Evolutionary conservation across 35 echinoderm and acorn worm species (phyloP).

Genomic region (Ophioderma brevispina): DNA sequence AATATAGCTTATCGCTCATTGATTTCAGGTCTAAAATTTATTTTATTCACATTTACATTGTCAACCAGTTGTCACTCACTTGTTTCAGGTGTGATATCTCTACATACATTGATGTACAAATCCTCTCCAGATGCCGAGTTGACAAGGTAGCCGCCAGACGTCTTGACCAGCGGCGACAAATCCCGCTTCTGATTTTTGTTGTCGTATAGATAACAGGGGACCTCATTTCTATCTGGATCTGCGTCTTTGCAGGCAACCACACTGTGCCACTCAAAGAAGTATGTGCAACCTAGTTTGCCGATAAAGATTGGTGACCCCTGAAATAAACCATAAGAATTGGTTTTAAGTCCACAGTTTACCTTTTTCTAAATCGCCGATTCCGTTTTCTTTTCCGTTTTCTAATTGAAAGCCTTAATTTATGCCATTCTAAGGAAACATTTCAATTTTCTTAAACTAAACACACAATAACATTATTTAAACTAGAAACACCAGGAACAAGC

Average conservation of each 20-base stretch:
- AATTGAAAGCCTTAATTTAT: too few relatives aligned
- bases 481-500: too few relatives aligned
- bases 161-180: conserved; percentile 85
- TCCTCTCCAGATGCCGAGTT: conserved; percentile 62
- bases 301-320: conserved; percentile 89
- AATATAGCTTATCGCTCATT: too few relatives aligned
- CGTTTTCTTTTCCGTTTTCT: too few relatives aligned
- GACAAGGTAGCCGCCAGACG: conserved; percentile 71
- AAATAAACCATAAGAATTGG: neutral
- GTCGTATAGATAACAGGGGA: conserved; percentile 83
- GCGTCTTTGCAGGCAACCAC: conserved; percentile 63
- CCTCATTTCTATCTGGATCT: conserved; percentile 51
- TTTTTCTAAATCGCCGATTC: too few relatives aligned
- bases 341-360: neutral
- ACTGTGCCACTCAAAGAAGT: conserved; percentile 92
- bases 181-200: conserved; percentile 71
- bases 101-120: conserved; percentile 97
- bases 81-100: conserved; percentile 79
- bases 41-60: too few relatives aligned
- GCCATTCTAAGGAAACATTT: too few relatives aligned
- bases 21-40: too few relatives aligned
- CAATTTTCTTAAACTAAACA: too few relatives aligned
- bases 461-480: too few relatives aligned
- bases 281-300: conserved; percentile 57
- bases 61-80: neutral